Conservation (phyloP, 2,797 vertebrate genomes). For the Notamacropus eugenii region DNA sequence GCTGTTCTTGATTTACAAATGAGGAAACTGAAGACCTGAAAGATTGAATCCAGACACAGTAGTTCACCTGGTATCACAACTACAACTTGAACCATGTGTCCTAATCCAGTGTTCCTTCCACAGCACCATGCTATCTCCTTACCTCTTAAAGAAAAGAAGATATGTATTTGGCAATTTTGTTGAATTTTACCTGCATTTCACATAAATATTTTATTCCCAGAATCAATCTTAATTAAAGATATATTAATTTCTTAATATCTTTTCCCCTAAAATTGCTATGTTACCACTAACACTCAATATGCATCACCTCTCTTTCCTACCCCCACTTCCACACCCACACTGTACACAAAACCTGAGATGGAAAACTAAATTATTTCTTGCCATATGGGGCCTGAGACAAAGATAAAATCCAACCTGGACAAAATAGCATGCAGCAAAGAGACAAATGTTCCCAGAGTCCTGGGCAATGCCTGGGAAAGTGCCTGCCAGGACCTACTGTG, state of each 20-base stretch:
- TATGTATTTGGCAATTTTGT: not conserved
- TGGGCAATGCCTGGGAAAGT: conserved; percentile 61
- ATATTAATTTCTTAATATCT: conserved; percentile 13
- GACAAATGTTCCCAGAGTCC: conserved; percentile 70
- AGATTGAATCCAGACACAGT: not conserved
- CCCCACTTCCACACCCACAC: conserved; percentile 45
- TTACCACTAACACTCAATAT: not conserved
- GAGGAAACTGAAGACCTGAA: not conserved
- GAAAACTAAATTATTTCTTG: conserved; percentile 66
- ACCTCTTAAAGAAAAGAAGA: conserved; percentile 4
- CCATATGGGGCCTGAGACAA: conserved; percentile 75
- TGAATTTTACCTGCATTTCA: not conserved
- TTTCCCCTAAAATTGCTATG: not conserved
- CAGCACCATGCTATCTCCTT: not conserved
- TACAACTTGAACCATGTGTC: not conserved
- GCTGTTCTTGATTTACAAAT: not conserved
- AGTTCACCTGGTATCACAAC: not conserved
- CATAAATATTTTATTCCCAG: conserved; percentile 21
- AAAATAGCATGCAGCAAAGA: conserved; percentile 33
- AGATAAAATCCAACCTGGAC: conserved; percentile 71
- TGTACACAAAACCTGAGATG: conserved; percentile 57
- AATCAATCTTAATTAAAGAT: conserved; percentile 32
- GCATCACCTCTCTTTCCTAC: conserved; percentile 37
- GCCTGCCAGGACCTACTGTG: conserved; percentile 68
- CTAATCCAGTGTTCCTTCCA: not conserved